Base-by-base conservation (phyloP, 2,888 invertebrate genomes). In the Athalia circularis region DNA sequence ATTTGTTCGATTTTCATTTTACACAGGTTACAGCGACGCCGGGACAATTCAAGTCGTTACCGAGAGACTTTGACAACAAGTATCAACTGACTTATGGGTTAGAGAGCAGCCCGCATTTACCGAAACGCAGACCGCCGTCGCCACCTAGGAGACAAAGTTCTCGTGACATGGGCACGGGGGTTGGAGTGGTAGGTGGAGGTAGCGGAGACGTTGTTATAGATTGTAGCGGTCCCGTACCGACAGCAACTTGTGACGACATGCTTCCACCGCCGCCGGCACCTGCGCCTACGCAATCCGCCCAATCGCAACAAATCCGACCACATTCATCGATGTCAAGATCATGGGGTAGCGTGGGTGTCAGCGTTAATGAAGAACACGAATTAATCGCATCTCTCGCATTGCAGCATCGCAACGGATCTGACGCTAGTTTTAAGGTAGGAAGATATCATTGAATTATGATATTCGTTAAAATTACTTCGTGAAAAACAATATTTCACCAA, bases 371-470 rank as follows among this genome's bases (percentile, higher is more conserved):
- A 79, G 90, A 91, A 81, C 90, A 91, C 80, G 90, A 91, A 81
- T 86, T 91, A 75, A 91, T 91, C 59, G 90, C 91, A 77, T 83
- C 90, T 72, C 90, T 90, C 78, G 90, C 92, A 81, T 87, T 92
- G 84, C 93, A 93, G 86, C 93, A 93, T 87, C 92, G 95, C 81
- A 95, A 95, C 83, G 95, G 95, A 62, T 95, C 95, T 84, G 95
- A 95, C 90, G 95, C 95, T 88, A 95, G 95, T 91, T 96, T 96
- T 91, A 95, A 95, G 94, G 95, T 95, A 89, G 90, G 82, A 83
- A 54, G 79, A 80, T n/a, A 15, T n/a, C 13, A 29, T 13, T 5
- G 47, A 65, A 13, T 9, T 65, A 48, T 45, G n/a, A n/a, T n/a
- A n/a, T n/a, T n/a, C n/a, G n/a, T n/a, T n/a, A n/a, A n/a, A n/a